Conservation (phyloP, 37 sponge, comb jelly and placozoan genomes). For the Theonella swinhoei region DNA sequence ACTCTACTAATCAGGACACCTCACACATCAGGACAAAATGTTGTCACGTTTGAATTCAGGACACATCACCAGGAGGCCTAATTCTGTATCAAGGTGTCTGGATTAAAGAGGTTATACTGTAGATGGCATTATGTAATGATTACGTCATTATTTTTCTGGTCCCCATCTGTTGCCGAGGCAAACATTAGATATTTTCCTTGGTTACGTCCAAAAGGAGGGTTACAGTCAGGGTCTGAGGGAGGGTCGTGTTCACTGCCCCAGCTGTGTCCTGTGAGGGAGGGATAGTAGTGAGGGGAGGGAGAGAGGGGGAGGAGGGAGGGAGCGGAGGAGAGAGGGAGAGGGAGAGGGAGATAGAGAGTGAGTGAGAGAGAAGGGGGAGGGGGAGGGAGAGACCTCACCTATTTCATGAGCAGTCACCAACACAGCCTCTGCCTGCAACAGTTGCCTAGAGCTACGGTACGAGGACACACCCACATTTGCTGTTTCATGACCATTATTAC, state of each 20-base stretch:
- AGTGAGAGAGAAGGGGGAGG: background rate
- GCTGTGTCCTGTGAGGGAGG: slow-evolving; percentile 43
- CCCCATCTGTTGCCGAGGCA: slow-evolving; percentile 44
- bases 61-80: too few species aligned
- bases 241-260: slow-evolving; percentile 79
- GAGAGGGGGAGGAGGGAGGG: background rate
- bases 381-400: slow-evolving; percentile 2
- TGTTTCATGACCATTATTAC: background rate
- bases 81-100: too few species aligned
- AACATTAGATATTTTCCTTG: slow-evolving; percentile 72
- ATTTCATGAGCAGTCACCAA: slow-evolving; percentile 44
- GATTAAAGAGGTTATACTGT: too few species aligned
- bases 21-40: too few species aligned
- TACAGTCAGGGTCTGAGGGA: background rate
- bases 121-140: too few species aligned
- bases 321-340: background rate
- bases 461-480: slow-evolving; percentile 56
- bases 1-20: too few species aligned
- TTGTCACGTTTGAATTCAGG: too few species aligned
- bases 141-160: slow-evolving; percentile 18
- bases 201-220: background rate
- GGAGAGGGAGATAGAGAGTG: background rate
- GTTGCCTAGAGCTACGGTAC: background rate
- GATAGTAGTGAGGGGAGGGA: background rate
- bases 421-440: slow-evolving; percentile 32